A percentile compares a stretch with the other conserved stretches of the same genome.
These are phyloP conservation scores for Drosophila setosimentum DNA, from an alignment of 2,888 invertebrate genomes.

Conservation along the genomic window DNA sequence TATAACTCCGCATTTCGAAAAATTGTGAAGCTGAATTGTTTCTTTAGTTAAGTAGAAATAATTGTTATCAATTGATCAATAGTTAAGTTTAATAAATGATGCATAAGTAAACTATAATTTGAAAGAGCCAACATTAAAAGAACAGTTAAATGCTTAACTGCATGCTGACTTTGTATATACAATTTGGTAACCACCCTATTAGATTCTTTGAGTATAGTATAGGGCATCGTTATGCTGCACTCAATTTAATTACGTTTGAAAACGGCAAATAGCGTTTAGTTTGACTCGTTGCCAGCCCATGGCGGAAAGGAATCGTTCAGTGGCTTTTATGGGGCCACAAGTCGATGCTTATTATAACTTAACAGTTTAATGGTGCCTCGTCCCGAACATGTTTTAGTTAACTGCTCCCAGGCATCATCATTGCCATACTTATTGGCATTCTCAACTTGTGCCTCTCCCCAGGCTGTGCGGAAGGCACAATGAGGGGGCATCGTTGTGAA, in stretches of 20 bases:
- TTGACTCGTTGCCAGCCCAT: slow-evolving; percentile 38
- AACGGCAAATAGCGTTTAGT: slow-evolving; percentile 57
- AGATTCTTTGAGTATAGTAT: not conserved
- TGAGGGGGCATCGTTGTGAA: not conserved
- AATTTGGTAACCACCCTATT: not conserved
- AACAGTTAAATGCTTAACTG: not conserved
- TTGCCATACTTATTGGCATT: slow-evolving; percentile 36
- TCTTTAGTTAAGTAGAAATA: not conserved
- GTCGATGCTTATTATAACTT: slow-evolving; percentile 74
- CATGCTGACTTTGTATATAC: not conserved
- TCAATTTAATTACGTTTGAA: slow-evolving; percentile 70
- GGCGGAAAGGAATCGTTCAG: slow-evolving; percentile 16
- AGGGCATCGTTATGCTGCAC: slow-evolving; percentile 68
- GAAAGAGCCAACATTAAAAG: not conserved
- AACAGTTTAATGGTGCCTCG: slow-evolving; percentile 44
- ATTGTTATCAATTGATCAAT: not conserved
- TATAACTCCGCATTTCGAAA: not conserved
- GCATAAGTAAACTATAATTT: not conserved
- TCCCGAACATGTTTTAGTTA: slow-evolving; percentile 35
- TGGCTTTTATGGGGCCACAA: slow-evolving; percentile 60
- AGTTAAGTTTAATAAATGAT: not conserved
- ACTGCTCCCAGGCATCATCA: slow-evolving; percentile 8
- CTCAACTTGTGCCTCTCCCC: not conserved
- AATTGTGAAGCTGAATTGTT: not conserved
- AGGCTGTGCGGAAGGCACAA: no score